Percentiles rank a stretch among this genome's conserved stretches.
These are phyloP conservation scores for Pantherophis alleghaniensis DNA, from an alignment of 2,797 vertebrate species.

Conservation along the genomic window DNA sequence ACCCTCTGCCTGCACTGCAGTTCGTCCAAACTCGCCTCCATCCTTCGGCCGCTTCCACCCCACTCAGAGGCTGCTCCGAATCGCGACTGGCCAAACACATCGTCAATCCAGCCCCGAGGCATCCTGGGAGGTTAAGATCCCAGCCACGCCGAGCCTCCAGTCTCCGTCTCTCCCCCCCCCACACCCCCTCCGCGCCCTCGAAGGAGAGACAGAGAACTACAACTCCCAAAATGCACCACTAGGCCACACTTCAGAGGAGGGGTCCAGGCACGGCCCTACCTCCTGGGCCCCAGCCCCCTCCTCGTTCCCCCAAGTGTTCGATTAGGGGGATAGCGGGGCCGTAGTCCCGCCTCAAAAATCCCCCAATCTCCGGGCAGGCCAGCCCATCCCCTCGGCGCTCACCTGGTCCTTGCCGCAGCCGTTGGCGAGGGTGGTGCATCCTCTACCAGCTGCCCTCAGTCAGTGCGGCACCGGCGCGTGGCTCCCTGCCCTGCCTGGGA, in stretches of 20 bases:
- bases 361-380: neutral
- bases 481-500: neutral
- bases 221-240: conserved; percentile 28
- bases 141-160: neutral
- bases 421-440: conserved; percentile 21
- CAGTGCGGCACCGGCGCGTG: conserved; percentile 22
- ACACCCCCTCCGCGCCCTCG: no score
- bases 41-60: neutral
- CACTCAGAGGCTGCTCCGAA: neutral
- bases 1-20: conserved; percentile 29
- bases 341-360: neutral
- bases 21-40: neutral
- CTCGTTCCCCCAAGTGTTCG: neutral
- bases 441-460: conserved; percentile 16
- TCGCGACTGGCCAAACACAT: neutral
- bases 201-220: neutral
- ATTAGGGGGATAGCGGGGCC: neutral
- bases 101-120: conserved; percentile 21
- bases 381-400: neutral
- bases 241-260: neutral
- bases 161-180: no score
- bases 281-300: neutral
- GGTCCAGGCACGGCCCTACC: neutral
- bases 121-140: conserved; percentile 5
- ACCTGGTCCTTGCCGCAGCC: conserved; percentile 35